Base-by-base conservation (phyloP, 2,113 vertebrate genomes). In the Arizona elegans region DNA sequence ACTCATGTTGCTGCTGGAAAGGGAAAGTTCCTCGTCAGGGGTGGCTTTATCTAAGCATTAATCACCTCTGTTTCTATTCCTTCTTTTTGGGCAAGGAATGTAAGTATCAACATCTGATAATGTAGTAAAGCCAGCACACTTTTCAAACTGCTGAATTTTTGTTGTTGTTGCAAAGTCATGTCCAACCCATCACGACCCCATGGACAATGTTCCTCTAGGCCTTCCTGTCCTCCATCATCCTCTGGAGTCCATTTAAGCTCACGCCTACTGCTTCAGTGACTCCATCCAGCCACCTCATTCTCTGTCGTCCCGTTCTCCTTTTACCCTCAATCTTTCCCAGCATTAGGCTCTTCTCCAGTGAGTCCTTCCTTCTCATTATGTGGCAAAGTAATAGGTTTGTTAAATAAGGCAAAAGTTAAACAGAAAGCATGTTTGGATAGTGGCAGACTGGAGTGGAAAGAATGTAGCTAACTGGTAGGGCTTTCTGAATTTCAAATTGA, bases 1-100 rank as follows among this genome's bases (percentile, higher is more conserved):
- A 98, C 96, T 99, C 99, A 2, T 99, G 99, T 97, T 99, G 99
- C 97, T 99, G 99, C 96, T 99, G 99, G 99, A 99, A 99, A 97
- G 98, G 99, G 86, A 98, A 97, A n/a, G 99, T 99, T 92, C 99
- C 99, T 47, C 98, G 99, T 11, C 99, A 99, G 96, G 99, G 99
- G 95, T 99, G 99, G 98, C 98, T 99, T 87, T 99, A 99, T 97
- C 98, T 99, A 96, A 99, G 99, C 96, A 98, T 98, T 98, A 99
- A 99, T 97, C 99, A 99, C 96, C 96, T 99, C 93, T 99, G 99
- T 96, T 99, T 99, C 97, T 99, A 99, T 96, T 99, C 99, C 85
- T 99, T 99, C 97, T 98, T 99, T 97, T 97, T 99, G 92, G 99
- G 99, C 95, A 99, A 99, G 96, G 99, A 99, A 97, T 97, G 99